A percentile compares a stretch with the other conserved stretches of the same genome.
These are phyloP conservation scores for Jordanella pulchra DNA, from an alignment of 2,797 vertebrate species.

Conservation along the genomic window DNA sequence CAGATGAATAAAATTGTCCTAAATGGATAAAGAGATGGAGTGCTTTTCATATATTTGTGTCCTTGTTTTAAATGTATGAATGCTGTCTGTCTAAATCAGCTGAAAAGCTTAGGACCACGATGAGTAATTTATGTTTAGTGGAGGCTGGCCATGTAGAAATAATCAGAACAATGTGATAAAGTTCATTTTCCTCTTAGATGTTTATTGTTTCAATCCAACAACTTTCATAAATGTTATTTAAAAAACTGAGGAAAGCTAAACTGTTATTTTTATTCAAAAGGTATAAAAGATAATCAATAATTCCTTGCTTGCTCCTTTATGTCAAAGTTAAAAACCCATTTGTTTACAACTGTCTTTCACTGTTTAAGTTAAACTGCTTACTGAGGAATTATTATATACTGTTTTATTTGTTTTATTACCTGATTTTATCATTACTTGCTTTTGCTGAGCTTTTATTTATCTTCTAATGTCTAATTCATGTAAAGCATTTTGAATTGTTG, in stretches of 20 bases:
- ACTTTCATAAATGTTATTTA: neutral
- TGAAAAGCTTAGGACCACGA: neutral
- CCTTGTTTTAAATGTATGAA: neutral
- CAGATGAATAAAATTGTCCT: neutral
- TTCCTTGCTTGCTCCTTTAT: too few species aligned
- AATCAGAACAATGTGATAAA: neutral
- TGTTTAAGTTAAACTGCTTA: too few species aligned
- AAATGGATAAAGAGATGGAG: neutral
- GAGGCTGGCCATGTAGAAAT: neutral
- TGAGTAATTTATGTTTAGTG: neutral
- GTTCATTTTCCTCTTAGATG: neutral
- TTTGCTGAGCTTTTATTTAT: too few species aligned
- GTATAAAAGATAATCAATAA: neutral
- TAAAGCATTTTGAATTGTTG: too few species aligned
- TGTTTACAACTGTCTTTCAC: too few species aligned
- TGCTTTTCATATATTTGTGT: neutral
- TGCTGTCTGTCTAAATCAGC: neutral
- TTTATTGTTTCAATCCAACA: neutral
- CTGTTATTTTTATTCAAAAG: neutral
- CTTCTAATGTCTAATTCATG: too few species aligned
- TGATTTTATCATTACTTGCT: too few species aligned
- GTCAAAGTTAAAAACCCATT: too few species aligned
- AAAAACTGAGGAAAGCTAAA: neutral
- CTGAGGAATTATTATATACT: too few species aligned
- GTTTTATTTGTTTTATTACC: too few species aligned